phyloP scores from a whole-genome alignment of 2,797 vertebrate species.

The Meda fulgida region DNA sequence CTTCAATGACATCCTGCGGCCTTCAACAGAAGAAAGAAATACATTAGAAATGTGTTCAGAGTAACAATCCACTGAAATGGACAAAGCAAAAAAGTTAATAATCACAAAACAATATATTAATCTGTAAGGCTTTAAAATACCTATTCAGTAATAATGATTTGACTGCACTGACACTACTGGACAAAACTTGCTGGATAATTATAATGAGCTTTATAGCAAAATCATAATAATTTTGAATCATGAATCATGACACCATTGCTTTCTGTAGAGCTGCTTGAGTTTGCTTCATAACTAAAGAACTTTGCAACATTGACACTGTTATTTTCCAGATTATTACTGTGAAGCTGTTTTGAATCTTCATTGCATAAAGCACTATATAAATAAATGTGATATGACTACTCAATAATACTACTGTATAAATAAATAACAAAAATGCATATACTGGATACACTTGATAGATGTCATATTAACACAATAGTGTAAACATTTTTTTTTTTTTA shows the following conservation, averaged over 20 bases:
- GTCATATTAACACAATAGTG: background rate
- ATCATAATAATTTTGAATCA: background rate
- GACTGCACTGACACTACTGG: background rate
- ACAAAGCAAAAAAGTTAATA: background rate
- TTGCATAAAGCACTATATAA: background rate
- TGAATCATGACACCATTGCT: no score
- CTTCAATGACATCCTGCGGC: background rate
- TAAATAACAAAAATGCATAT: background rate
- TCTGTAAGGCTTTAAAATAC: background rate
- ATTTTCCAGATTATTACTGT: background rate
- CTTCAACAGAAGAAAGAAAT: constrained; percentile 23
- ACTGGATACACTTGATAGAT: no score
- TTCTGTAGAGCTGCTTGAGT: no score
- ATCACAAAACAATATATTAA: background rate
- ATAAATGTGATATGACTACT: no score
- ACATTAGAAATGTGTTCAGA: background rate
- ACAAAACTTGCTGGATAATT: background rate
- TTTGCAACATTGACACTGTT: no score
- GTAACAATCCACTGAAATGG: background rate
- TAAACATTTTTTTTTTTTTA: no score
- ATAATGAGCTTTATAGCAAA: background rate
- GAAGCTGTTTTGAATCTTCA: background rate
- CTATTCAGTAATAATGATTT: background rate
- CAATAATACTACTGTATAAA: background rate
- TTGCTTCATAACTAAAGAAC: no score